Percentiles rank a stretch among this genome's conserved stretches.
These are phyloP conservation scores for Nothocercus julius DNA, from an alignment of 2,113 vertebrate species.

Conservation along the genomic window DNA sequence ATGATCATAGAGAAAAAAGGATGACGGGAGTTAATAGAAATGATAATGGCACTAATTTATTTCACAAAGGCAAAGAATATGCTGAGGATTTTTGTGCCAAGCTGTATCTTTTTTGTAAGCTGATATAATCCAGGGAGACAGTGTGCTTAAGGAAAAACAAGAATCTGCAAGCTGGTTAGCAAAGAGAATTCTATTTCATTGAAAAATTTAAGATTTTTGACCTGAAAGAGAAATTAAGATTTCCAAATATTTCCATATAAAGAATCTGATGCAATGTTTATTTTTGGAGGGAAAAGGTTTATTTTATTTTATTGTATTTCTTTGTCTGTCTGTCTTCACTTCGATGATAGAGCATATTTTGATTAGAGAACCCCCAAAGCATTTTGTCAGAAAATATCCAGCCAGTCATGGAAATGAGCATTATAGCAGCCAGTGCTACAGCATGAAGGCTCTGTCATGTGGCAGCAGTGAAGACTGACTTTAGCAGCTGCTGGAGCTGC, in stretches of 20 bases:
- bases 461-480: not conserved
- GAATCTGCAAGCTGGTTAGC: not conserved
- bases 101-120: not conserved
- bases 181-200: not conserved
- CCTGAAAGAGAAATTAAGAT: not conserved
- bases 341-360: not conserved
- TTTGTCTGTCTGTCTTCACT: not conserved
- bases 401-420: not conserved
- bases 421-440: fast-evolving
- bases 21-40: not conserved
- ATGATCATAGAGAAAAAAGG: not conserved
- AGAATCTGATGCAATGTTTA: not conserved
- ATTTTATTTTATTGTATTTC: not conserved
- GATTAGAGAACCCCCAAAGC: not conserved
- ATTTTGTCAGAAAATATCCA: not conserved
- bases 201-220: not conserved
- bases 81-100: not conserved
- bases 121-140: not conserved
- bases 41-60: not conserved
- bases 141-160: not conserved
- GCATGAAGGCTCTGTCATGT: not conserved
- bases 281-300: not conserved
- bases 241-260: not conserved
- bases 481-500: not conserved
- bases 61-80: not conserved